These are phyloP conservation scores for Dasyurus viverrinus DNA, from an alignment of 2,113 vertebrate genomes.

Conservation along the genomic window DNA sequence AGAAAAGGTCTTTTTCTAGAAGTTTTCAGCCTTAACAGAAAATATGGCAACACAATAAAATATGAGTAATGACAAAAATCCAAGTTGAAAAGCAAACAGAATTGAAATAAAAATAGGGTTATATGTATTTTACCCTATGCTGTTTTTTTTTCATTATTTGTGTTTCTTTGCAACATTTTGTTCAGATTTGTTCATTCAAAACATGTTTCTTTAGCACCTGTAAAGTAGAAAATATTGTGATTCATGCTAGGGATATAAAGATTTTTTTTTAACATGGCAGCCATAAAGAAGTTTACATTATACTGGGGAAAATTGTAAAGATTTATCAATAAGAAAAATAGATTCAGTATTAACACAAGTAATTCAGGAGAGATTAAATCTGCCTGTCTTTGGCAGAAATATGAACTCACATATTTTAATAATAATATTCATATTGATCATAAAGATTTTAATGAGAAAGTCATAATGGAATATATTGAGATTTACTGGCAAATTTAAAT, in stretches of 20 bases:
- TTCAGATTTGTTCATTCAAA: not conserved
- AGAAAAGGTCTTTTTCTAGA: not conserved
- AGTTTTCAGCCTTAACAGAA: not conserved
- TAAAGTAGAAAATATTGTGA: not conserved
- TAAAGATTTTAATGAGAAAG: not conserved
- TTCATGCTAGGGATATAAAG: constrained; percentile 10
- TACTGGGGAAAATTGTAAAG: not conserved
- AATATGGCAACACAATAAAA: not conserved
- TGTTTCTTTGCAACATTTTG: not conserved
- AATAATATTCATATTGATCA: not conserved
- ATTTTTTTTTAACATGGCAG: constrained; percentile 5
- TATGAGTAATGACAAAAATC: not conserved
- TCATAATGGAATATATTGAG: not conserved
- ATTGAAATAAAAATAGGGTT: not conserved
- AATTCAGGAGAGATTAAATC: constrained; percentile 35
- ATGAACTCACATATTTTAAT: not conserved
- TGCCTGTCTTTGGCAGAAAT: constrained; percentile 8
- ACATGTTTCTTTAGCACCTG: not conserved
- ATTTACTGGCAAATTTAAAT: not conserved
- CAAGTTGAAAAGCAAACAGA: not conserved
- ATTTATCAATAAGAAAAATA: not conserved
- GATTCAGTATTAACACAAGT: not conserved
- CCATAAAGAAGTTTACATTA: not conserved
- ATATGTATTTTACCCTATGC: not conserved
- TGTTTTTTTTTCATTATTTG: not conserved